phyloP scores from a whole-genome alignment of 2,797 vertebrate species.

The Cygnus olor region DNA sequence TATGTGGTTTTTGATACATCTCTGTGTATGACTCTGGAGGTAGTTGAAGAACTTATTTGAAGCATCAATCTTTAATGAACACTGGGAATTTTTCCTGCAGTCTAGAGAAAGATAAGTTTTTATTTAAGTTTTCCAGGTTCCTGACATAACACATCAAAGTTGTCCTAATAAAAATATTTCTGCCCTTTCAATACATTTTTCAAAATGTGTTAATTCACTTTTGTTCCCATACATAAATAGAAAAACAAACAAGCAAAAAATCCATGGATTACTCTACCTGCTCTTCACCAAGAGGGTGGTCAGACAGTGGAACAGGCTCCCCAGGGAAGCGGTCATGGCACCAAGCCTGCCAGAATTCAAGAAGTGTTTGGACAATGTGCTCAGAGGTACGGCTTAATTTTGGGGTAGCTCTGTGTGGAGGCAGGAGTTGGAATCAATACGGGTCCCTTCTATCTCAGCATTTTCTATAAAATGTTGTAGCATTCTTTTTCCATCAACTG shows the following conservation, averaged over 20 bases:
- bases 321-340: no score
- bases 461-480: not conserved
- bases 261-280: not conserved
- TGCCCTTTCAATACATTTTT: not conserved
- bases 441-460: not conserved
- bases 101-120: conserved; percentile 2
- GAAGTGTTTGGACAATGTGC: not conserved
- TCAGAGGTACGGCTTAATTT: not conserved
- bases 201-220: not conserved
- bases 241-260: not conserved
- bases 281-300: not conserved
- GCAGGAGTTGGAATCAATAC: not conserved
- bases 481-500: not conserved
- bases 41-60: conserved; percentile 41
- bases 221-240: not conserved
- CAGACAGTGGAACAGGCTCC: not conserved
- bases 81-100: conserved; percentile 22
- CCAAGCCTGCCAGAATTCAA: not conserved
- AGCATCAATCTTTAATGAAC: conserved; percentile 56
- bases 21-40: not conserved
- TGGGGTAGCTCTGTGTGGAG: not conserved
- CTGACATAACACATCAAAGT: not conserved
- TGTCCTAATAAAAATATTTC: not conserved
- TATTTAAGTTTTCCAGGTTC: conserved; percentile 8
- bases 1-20: conserved; percentile 35